Base-by-base conservation (phyloP, 2,888 invertebrate genomes). In the Trichopoda pennipes region DNA sequence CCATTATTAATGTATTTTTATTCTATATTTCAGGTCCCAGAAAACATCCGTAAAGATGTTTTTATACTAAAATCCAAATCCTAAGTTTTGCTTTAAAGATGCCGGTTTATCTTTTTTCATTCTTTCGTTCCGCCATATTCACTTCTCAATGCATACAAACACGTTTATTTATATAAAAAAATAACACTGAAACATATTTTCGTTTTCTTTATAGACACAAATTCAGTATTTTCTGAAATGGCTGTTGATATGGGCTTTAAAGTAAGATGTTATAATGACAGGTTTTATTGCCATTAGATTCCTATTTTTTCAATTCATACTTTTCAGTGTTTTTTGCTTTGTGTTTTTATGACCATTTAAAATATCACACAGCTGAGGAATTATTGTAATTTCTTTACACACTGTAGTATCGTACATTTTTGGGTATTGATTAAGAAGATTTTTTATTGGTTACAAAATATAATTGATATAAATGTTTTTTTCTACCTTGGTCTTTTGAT, bases 401-500 rank as follows among this genome's bases (percentile, higher is more conserved):
- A 44, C 10, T 64, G 55, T 56, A 44, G 44, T 51, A 19, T 19
- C 17, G 17, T 49, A 9, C 3, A 17, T 49, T 17, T 51, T 21
- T 12, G 16, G 6, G 8, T 51, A 68, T 63, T 70, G 78, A 38
- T 14, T 72, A 6, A 14, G n/a, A 51, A 21, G 63, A 55, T 47
- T 47, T 64, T 73, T 69, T 81, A 81, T 73, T 77, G 73, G 61
- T 69, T 77, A 77, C 68, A 77, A 73, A n/a, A n/a, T n/a, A n/a
- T n/a, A n/a, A n/a, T 7, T 61, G n/a, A 1, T 49, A 7, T 17
- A 17, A 3, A 7, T 47, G 17, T 12, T 72, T 51, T 61, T 44
- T 49, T 8, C 17, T 49, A 8, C 1, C 3, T 49, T 17, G 28
- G 7, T 47, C 35, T 63, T 21, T 68, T 9, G 16, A 21, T 21